Evolutionary conservation across 1,140 invertebrate species (phyloP), one percentile per base, ranked within the genome.

Genomic region (Trichonephila inaurata): DNA sequence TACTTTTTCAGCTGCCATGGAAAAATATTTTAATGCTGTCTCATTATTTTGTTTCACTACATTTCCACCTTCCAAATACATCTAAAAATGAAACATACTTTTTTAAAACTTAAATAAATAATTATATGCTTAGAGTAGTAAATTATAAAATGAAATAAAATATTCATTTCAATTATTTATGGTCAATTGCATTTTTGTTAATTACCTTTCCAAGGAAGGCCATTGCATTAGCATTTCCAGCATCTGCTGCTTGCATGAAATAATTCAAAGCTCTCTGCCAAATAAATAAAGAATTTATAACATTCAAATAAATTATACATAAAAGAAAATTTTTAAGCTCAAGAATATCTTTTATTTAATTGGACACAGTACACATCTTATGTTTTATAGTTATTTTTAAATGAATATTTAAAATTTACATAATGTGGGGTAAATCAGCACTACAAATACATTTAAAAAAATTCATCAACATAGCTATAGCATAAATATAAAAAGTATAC

Each of bases 31-130:
- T 66, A 97, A 97, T 18, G 98, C 98, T 0, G 98, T 98, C 94
- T 98, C 97, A 95, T 99, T 99, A 96, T 98, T 98, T 87, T 98
- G 97, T 95, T 98, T 97, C 0, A 99, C 98, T 81, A 98, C 97
- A 95, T 98, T 98, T 95, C 98, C 99, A 5, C 99, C 99, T 96
- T 99, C 99, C 33, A 99, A 96, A 96, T 99, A 99, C 95, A 99
- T 99, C 98, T 98, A 95, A 88, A 28, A 88, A 88, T 58, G 24
- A 85, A 85, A 33, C 4, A 60, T 7, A 60, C 28, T 28, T 28
- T 24, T 21, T 51, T 18, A 82, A 82, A 82, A 44, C 40, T n/a
- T 66, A 12, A 61, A 64, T 64, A 19, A 64, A 64, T 24, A 66
- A 24, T 24, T 44, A 82, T 28, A 82, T 44, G 5, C 10, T 40